phyloP scores from a whole-genome alignment of 2,888 invertebrate genomes.

The Aporophyla lueneburgensis region DNA sequence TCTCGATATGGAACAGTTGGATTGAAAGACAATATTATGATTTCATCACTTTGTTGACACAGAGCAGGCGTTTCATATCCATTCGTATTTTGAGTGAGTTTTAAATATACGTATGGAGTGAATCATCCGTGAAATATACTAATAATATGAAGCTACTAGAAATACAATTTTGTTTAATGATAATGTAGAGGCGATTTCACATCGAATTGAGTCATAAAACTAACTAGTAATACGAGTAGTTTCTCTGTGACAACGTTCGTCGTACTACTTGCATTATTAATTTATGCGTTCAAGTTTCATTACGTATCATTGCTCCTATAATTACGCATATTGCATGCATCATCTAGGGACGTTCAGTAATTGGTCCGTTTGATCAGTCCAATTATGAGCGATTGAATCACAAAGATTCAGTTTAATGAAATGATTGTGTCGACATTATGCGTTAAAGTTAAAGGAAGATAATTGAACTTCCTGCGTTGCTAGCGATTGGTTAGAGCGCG shows the following conservation, averaged over 20 bases:
- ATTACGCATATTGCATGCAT: conserved; percentile 63
- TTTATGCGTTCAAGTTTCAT: conserved; percentile 56
- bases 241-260: conserved; percentile 55
- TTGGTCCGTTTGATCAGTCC: conserved; percentile 83
- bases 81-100: conserved; percentile 61
- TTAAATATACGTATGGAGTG: conserved; percentile 49
- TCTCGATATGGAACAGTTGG: conserved; percentile 64
- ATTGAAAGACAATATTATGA: conserved; percentile 67
- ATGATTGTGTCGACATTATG: conserved; percentile 89
- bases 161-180: conserved; percentile 40
- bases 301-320: conserved; percentile 58
- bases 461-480: conserved; percentile 90
- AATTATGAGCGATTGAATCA: conserved; percentile 85
- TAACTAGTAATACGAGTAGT: conserved; percentile 36
- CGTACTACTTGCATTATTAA: conserved; percentile 52
- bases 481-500: conserved; percentile 84
- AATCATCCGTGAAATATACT: conserved; percentile 44
- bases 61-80: conserved; percentile 62
- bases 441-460: conserved; percentile 88
- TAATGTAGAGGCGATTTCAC: conserved; percentile 20
- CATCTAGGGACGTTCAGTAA: conserved; percentile 71
- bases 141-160: conserved; percentile 30
- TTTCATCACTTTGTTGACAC: conserved; percentile 64
- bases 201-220: conserved; percentile 18
- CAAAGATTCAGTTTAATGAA: conserved; percentile 88